phyloP scores from a whole-genome alignment of 2,797 vertebrate genomes.

The Myripristis jacobus region DNA sequence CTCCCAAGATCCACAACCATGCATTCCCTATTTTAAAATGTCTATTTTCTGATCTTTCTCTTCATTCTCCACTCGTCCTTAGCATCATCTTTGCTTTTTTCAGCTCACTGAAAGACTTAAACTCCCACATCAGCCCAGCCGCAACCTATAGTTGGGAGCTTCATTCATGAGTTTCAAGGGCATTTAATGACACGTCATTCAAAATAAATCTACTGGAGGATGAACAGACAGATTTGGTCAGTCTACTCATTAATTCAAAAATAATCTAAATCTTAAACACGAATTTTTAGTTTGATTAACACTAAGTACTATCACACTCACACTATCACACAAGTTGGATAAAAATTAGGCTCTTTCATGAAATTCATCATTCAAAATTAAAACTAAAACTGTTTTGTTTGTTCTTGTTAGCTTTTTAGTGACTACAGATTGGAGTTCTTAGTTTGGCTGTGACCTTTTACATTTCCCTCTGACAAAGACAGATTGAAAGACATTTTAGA shows the following conservation, averaged over 20 bases:
- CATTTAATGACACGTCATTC: not conserved
- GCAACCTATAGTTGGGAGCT: not conserved
- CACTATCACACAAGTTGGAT: not conserved
- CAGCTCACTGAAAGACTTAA: not conserved
- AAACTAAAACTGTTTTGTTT: not conserved
- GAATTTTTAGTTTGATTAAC: not conserved
- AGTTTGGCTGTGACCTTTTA: conserved; percentile 50
- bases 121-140: not conserved
- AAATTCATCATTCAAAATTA: too few relatives aligned
- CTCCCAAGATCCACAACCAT: not conserved
- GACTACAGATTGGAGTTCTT: conserved; percentile 21
- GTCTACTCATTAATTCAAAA: not conserved
- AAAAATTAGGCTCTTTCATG: not conserved
- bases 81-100: conserved; percentile 10
- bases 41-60: not conserved
- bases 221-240: not conserved
- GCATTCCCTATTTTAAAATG: not conserved
- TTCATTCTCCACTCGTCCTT: not conserved
- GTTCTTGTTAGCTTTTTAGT: conserved; percentile 13
- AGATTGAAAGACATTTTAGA: conserved; percentile 13
- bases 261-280: not conserved
- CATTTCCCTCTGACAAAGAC: conserved; percentile 42
- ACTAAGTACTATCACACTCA: not conserved
- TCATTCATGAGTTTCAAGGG: not conserved
- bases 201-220: not conserved